These are phyloP conservation scores for Gobionotothen gibberifrons DNA, from an alignment of 2,797 vertebrate species.

Conservation along the genomic window DNA sequence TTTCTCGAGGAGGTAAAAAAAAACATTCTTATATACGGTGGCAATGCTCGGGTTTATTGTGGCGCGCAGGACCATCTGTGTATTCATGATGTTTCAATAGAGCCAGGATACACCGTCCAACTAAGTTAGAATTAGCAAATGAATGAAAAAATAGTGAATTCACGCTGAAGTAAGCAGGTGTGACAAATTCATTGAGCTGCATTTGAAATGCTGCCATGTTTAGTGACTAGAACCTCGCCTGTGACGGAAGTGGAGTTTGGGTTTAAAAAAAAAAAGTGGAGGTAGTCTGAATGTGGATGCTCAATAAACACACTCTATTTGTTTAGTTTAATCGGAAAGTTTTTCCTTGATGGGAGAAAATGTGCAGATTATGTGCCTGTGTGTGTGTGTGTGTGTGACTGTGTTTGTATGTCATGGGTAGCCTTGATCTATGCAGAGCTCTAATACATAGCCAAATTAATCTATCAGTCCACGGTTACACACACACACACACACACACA, in stretches of 20 bases:
- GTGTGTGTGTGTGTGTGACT: conserved; percentile 46
- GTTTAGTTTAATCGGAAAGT: conserved; percentile 78
- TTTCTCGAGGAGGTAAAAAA: conserved; percentile 64
- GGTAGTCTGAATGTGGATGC: conserved; percentile 57
- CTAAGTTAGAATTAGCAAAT: conserved; percentile 81
- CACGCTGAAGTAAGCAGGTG: conserved; percentile 79
- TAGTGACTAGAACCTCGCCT: conserved; percentile 68
- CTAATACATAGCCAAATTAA: conserved; percentile 69
- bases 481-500: neutral
- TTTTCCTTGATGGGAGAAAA: conserved; percentile 71
- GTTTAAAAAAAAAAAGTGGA: conserved; percentile 57
- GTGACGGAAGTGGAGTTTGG: conserved; percentile 72
- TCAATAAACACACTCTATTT: conserved; percentile 75
- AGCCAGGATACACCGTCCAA: conserved; percentile 69
- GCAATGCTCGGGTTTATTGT: conserved; percentile 67
- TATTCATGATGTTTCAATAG: conserved; percentile 78
- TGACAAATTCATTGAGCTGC: conserved; percentile 83
- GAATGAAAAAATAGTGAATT: conserved; percentile 78
- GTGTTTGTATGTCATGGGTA: conserved; percentile 60
- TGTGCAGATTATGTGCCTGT: conserved; percentile 64
- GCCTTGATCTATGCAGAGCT: conserved; percentile 70
- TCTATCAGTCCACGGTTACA: conserved; percentile 63
- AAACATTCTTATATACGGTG: conserved; percentile 54
- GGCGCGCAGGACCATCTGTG: conserved; percentile 62
- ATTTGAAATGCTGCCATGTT: conserved; percentile 81